Percentiles rank a stretch among this genome's conserved stretches.
phyloP scores from a whole-genome alignment of 2,113 vertebrate genomes.

The Corythaeola cristata region DNA sequence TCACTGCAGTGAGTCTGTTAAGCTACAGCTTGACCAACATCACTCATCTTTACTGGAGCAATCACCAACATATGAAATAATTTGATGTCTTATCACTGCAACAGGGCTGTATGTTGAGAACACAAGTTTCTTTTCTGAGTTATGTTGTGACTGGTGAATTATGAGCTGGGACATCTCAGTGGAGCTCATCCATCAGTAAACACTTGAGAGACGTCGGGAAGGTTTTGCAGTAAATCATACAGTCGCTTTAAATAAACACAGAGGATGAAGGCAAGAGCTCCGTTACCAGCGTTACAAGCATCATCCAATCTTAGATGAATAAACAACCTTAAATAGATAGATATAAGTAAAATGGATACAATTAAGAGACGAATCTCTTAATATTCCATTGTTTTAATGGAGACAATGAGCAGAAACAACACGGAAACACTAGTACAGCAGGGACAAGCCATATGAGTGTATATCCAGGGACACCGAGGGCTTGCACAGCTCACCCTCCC shows the following conservation, averaged over 20 bases:
- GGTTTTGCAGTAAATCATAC: background rate
- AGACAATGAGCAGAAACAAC: background rate
- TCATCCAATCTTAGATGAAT: background rate
- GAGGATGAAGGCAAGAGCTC: background rate
- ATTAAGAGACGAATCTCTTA: background rate
- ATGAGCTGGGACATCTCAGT: background rate
- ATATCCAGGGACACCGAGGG: background rate
- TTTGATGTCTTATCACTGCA: fast-evolving
- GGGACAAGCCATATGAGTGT: background rate
- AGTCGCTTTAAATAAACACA: background rate
- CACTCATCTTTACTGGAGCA: fast-evolving
- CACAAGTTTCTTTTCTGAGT: background rate
- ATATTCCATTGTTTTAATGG: background rate
- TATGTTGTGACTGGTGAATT: constrained; percentile 5
- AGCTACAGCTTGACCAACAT: background rate
- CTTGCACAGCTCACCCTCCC: background rate
- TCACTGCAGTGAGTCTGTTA: background rate
- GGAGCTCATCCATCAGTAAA: background rate
- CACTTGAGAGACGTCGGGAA: background rate
- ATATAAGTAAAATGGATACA: background rate
- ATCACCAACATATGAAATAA: background rate
- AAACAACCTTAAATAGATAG: background rate
- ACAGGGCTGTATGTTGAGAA: background rate
- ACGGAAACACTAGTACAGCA: background rate
- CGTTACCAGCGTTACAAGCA: background rate